These are phyloP conservation scores for Bombus sibiricus DNA, from an alignment of 1,140 invertebrate genomes.

Conservation along the genomic window DNA sequence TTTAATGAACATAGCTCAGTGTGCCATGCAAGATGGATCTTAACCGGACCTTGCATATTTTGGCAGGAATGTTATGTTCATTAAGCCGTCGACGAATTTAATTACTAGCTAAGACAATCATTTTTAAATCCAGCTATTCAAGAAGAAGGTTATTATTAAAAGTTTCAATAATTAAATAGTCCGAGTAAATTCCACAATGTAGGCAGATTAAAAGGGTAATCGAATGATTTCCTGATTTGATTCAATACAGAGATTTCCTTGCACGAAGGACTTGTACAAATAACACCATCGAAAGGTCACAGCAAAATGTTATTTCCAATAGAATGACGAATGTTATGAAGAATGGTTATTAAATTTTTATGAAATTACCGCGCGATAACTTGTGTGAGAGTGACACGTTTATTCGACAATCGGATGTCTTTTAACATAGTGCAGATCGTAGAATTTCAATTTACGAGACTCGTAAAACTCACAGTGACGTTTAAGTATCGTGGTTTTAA, in stretches of 20 bases:
- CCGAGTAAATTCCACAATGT: not conserved
- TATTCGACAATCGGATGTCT: not conserved
- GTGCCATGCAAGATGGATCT: no score
- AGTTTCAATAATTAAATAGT: not conserved
- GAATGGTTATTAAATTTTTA: slow-evolving; percentile 22
- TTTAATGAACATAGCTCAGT: not conserved
- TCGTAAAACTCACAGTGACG: not conserved
- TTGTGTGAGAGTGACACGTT: not conserved
- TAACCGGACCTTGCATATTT: not conserved
- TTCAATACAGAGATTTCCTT: no score
- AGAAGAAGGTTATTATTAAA: no score
- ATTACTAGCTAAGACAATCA: not conserved
- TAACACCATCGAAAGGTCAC: not conserved
- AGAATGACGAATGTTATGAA: not conserved
- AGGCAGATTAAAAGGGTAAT: not conserved
- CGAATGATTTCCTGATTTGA: no score
- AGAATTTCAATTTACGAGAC: slow-evolving; percentile 48
- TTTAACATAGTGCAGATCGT: not conserved
- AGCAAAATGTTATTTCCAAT: not conserved
- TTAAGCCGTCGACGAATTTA: slow-evolving; percentile 1
- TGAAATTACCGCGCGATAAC: slow-evolving; percentile 4
- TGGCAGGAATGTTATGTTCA: not conserved
- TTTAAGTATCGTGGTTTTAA: not conserved
- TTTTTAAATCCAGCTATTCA: no score
- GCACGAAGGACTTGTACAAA: no score